phyloP scores from a whole-genome alignment of 2,113 vertebrate genomes.

The Leucopsar rothschildi region DNA sequence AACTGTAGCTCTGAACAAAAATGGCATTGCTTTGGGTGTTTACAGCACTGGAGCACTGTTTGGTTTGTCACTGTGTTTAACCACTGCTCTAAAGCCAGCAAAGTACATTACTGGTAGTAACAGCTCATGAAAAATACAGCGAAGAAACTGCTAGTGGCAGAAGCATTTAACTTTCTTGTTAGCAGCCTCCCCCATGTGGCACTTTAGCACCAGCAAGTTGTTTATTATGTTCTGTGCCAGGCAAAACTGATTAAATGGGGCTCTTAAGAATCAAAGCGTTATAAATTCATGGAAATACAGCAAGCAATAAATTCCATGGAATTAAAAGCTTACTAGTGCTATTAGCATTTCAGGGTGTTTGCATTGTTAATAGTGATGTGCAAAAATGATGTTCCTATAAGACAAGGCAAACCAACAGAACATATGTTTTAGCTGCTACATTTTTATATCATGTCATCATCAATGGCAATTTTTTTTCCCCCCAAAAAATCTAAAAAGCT shows the following conservation, averaged over 20 bases:
- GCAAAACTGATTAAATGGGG: slow-evolving; percentile 98
- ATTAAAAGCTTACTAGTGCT: slow-evolving; percentile 98
- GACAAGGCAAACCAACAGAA: slow-evolving; percentile 82
- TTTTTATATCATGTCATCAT: slow-evolving; percentile 27
- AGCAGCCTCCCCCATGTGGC: slow-evolving; percentile 95
- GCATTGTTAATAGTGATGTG: slow-evolving; percentile 96
- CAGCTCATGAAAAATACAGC: slow-evolving; percentile 92
- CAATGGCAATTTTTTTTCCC: background rate
- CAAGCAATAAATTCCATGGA: slow-evolving; percentile 97
- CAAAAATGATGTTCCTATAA: slow-evolving; percentile 85
- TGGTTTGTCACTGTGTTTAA: slow-evolving; percentile 81
- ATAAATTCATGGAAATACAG: slow-evolving; percentile 99
- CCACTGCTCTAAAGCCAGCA: slow-evolving; percentile 78
- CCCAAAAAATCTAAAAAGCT: background rate
- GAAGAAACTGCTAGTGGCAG: slow-evolving; percentile 90
- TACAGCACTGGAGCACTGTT: slow-evolving; percentile 69
- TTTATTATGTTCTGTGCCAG: slow-evolving; percentile 97
- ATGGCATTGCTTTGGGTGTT: slow-evolving; percentile 49
- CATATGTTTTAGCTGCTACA: slow-evolving; percentile 66
- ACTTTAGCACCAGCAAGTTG: slow-evolving; percentile 93
- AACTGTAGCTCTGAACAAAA: slow-evolving; percentile 43
- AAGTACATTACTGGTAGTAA: slow-evolving; percentile 87
- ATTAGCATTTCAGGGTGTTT: slow-evolving; percentile 97
- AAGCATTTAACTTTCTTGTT: slow-evolving; percentile 95
- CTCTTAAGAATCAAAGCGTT: slow-evolving; percentile 98